Percentiles rank a stretch among this genome's conserved stretches.
Evolutionary conservation across 2,797 vertebrate genomes (phyloP).

Genomic region (Menidia menidia): DNA sequence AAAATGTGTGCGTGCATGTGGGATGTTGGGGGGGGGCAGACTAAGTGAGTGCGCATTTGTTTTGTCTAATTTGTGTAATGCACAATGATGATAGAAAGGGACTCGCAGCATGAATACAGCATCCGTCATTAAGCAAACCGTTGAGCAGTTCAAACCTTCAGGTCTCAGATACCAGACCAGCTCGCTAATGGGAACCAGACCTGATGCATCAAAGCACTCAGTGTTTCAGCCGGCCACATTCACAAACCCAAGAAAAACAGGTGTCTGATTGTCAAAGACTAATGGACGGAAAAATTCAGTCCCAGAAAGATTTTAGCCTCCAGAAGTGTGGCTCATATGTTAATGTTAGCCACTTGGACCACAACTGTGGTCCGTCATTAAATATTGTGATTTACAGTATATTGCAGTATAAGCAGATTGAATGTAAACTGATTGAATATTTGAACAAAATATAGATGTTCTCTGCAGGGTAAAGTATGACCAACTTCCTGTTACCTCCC

Average conservation of each 20-base stretch:
- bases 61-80: constrained; percentile 90
- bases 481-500: background rate
- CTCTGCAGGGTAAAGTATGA: background rate
- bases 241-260: constrained; percentile 50
- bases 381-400: too few relatives aligned
- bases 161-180: constrained; percentile 23
- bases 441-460: too few relatives aligned
- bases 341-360: too few relatives aligned
- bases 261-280: constrained; percentile 16
- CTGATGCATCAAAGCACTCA: constrained; percentile 66
- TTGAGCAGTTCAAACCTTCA: constrained; percentile 65
- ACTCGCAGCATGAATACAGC: constrained; percentile 81
- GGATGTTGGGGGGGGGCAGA: constrained; percentile 35
- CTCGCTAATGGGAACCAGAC: constrained; percentile 78
- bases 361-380: too few relatives aligned
- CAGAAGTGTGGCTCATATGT: too few relatives aligned
- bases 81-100: constrained; percentile 83
- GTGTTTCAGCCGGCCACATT: constrained; percentile 70
- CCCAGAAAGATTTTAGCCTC: background rate
- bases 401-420: too few relatives aligned
- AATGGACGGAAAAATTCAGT: background rate
- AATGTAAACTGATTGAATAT: too few relatives aligned
- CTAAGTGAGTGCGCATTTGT: constrained; percentile 73
- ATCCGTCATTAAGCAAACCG: constrained; percentile 88
- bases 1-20: constrained; percentile 48